phyloP scores from a whole-genome alignment of 2,113 vertebrate genomes.

The Laterallus jamaicensis region DNA sequence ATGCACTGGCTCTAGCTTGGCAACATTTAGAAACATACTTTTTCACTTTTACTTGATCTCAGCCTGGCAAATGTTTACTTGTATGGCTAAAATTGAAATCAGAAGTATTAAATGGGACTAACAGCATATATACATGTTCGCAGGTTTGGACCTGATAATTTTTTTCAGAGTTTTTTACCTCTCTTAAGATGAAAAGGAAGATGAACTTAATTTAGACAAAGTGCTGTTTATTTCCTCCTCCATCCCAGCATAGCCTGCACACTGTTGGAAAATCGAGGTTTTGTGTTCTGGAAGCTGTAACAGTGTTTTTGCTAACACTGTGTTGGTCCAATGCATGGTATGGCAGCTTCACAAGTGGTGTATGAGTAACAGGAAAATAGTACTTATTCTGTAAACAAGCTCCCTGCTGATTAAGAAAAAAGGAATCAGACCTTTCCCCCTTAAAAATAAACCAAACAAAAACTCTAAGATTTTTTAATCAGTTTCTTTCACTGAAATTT shows the following conservation, averaged over 20 bases:
- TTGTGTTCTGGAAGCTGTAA: constrained; percentile 10
- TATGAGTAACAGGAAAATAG: constrained; percentile 35
- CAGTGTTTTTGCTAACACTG: background rate
- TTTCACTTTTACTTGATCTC: background rate
- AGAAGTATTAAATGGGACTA: background rate
- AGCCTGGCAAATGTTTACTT: background rate
- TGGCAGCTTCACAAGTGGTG: constrained; percentile 26
- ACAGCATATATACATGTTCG: background rate
- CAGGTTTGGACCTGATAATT: background rate
- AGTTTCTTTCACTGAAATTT: background rate
- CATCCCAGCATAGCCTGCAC: background rate
- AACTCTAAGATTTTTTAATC: background rate
- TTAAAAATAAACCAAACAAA: no score
- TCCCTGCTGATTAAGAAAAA: background rate
- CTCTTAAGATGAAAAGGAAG: background rate
- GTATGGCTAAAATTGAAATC: background rate
- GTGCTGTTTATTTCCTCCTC: background rate
- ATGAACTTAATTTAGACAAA: background rate
- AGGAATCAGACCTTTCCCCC: background rate
- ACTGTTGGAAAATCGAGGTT: background rate
- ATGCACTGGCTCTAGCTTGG: background rate
- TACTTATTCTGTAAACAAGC: background rate
- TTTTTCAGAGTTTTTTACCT: background rate
- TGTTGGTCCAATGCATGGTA: background rate
- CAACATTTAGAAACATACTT: background rate